These are phyloP conservation scores for Bombyx mandarina DNA, from an alignment of 1,140 invertebrate genomes.

Conservation along the genomic window DNA sequence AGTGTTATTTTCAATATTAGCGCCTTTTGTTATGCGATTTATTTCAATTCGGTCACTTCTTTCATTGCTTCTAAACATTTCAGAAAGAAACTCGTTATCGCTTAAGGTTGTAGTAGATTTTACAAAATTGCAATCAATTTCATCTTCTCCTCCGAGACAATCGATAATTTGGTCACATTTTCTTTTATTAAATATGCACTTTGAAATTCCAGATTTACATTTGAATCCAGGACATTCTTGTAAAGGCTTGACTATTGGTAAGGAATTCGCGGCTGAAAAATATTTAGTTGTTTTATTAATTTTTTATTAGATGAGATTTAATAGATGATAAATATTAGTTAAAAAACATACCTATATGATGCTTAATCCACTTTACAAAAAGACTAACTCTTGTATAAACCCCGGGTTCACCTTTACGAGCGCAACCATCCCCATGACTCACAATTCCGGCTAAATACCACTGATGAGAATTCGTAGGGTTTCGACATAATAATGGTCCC, in stretches of 20 bases:
- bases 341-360: constrained; percentile 62
- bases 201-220: constrained; percentile 74
- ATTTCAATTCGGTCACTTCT: constrained; percentile 7
- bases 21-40: constrained; percentile 3
- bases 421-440: constrained; percentile 88
- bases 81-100: constrained; percentile 3
- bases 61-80: constrained; percentile 6
- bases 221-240: constrained; percentile 78
- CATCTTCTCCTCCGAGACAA: constrained; percentile 84
- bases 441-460: constrained; percentile 85
- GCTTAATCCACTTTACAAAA: constrained; percentile 82
- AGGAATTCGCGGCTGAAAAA: constrained; percentile 60
- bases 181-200: constrained; percentile 76
- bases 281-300: background rate
- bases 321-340: background rate
- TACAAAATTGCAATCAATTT: constrained; percentile 73
- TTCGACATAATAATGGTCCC: constrained; percentile 82
- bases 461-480: constrained; percentile 72
- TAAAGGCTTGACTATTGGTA: constrained; percentile 68
- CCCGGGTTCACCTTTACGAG: constrained; percentile 81
- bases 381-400: constrained; percentile 84
- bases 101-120: constrained; percentile 4
- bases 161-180: constrained; percentile 81
- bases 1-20: constrained; percentile 2
- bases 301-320: too few species aligned